Evolutionary conservation across 2,113 vertebrate genomes (phyloP), one percentile per base, ranked within the genome.

Genomic region (Scomber japonicus): DNA sequence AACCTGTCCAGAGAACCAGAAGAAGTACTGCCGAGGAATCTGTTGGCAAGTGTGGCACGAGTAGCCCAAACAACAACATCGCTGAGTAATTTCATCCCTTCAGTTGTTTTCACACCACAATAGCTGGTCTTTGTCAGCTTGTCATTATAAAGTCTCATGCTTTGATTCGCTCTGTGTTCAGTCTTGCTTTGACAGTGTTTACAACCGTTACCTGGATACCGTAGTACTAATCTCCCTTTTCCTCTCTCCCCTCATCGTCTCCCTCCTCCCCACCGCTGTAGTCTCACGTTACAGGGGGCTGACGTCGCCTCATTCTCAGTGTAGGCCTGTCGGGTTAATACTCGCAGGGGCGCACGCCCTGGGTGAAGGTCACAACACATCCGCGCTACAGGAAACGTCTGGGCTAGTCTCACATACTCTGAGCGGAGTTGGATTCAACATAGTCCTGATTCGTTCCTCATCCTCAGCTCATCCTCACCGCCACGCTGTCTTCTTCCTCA

Each of bases 191-290:
- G 75, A 84, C 85, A 71, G 70, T 93, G 85, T 92, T 91, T 92
- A 89, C 35, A 40, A 50, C 63, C 3, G 90, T 93, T 90, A 92
- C 92, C 88, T 90, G 91, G 92, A 88, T 82, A 93, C 92, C 11
- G 46, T 71, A 40, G 24, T 61, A 60, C 83, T 82, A 82, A 89
- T 79, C 83, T 72, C 60, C 55, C 54, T 67, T 60, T 62, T 78
- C 78, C 71, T 70, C 17, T 67, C 56, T 53, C 55, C 44, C 71
- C 54, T 90, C 69, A 49, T 73, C 78, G 51, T 69, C 54, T 78
- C 61, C 50, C 60, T 56, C 49, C 55, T 35, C 56, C 59, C 68
- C n/a, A n/a, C 75, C 50, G 61, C 51, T 44, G 46, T 11, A 63
- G 45, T 83, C 81, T 94, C 87, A 14, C 73, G 10, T 93, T 90